Percentiles rank a stretch among this genome's conserved stretches.
Evolutionary conservation across 1,140 invertebrate species (phyloP).

Genomic region (Pantala flavescens): DNA sequence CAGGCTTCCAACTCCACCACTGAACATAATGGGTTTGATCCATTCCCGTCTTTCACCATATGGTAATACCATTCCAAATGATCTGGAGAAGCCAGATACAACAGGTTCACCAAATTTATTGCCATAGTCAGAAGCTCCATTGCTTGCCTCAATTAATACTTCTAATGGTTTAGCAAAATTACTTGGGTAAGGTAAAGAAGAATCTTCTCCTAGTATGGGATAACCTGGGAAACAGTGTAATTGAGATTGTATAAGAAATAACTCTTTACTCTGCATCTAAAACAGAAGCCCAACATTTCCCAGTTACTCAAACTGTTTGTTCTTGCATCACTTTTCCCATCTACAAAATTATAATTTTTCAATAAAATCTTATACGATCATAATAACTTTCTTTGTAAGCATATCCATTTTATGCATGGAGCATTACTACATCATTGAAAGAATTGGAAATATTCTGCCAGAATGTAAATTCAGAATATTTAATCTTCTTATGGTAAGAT

Average conservation of each 20-base stretch:
- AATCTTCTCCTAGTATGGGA: constrained; percentile 77
- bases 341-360: too few relatives aligned
- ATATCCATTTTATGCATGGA: too few relatives aligned
- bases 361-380: too few relatives aligned
- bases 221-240: constrained; percentile 45
- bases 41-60: constrained; percentile 71
- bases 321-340: too few relatives aligned
- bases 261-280: too few relatives aligned
- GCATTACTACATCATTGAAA: too few relatives aligned
- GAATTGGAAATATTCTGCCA: too few relatives aligned
- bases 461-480: too few relatives aligned
- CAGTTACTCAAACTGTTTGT: too few relatives aligned
- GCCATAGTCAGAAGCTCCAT: constrained; percentile 97
- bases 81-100: constrained; percentile 79
- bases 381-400: too few relatives aligned
- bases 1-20: constrained; percentile 86
- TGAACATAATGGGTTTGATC: constrained; percentile 99
- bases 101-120: constrained; percentile 98
- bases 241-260: not conserved
- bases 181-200: constrained; percentile 59
- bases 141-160: constrained; percentile 88
- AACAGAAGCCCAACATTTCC: too few relatives aligned
- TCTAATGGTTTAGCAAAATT: constrained; percentile 85
- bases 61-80: constrained; percentile 68
- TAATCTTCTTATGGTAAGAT: too few relatives aligned